Conservation (phyloP, 2,113 vertebrate species). For the Percina caprodes region DNA sequence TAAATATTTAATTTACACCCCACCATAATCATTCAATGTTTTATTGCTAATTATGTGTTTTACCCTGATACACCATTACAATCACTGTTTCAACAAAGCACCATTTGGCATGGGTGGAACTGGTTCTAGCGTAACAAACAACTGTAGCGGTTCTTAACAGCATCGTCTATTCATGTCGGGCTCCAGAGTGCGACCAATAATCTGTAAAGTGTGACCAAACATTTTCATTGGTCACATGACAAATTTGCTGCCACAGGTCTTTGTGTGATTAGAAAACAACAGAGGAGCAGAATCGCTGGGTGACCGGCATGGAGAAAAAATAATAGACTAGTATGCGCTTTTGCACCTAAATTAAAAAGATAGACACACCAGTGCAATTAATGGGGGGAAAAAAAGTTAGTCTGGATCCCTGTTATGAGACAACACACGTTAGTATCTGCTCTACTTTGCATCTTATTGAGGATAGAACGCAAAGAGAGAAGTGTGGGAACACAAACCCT, state of each 20-base stretch:
- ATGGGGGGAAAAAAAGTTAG: too few species aligned
- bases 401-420: background rate
- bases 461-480: constrained; percentile 23
- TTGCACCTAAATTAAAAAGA: too few species aligned
- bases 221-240: too few species aligned
- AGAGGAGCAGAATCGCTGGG: too few species aligned
- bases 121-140: background rate
- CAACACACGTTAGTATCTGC: constrained; percentile 27
- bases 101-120: background rate
- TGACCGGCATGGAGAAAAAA: too few species aligned
- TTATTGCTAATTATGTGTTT: background rate
- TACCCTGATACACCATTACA: background rate
- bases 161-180: background rate
- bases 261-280: too few species aligned
- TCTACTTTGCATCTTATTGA: constrained; percentile 19
- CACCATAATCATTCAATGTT: background rate
- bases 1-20: background rate
- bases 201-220: too few species aligned
- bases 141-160: background rate
- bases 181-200: too few species aligned
- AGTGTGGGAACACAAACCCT: constrained; percentile 49
- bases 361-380: too few species aligned
- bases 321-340: too few species aligned
- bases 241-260: too few species aligned
- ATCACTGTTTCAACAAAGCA: background rate